Percentiles rank a stretch among this genome's conserved stretches.
Evolutionary conservation across 1,140 invertebrate species (phyloP).

Genomic region (Drosophila sp.): DNA sequence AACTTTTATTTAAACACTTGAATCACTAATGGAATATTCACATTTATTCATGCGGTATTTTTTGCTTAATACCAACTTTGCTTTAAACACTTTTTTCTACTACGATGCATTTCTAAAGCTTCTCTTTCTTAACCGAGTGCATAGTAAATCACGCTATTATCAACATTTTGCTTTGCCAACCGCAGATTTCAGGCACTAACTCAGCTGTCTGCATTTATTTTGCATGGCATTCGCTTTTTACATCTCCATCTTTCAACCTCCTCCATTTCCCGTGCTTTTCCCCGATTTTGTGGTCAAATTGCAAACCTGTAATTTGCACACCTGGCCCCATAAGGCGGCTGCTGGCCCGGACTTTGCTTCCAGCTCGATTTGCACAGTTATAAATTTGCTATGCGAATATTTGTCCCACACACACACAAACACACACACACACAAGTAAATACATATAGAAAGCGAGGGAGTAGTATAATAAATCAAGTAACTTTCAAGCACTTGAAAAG

Average conservation of each 20-base stretch:
- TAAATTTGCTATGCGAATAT: slow-evolving; percentile 66
- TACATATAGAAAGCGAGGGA: slow-evolving; percentile 16
- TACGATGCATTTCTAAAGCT: slow-evolving; percentile 46
- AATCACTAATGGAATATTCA: slow-evolving; percentile 9
- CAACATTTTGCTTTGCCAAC: slow-evolving; percentile 67
- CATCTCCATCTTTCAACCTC: slow-evolving; percentile 16
- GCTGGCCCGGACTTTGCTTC: slow-evolving; percentile 47
- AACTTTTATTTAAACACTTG: slow-evolving; percentile 1
- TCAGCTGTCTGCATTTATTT: slow-evolving; percentile 61
- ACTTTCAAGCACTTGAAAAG: slow-evolving; percentile 80
- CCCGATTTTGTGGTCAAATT: slow-evolving; percentile 62
- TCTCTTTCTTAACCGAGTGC: slow-evolving; percentile 36
- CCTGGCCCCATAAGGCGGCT: slow-evolving; percentile 33
- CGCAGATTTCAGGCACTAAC: slow-evolving; percentile 71
- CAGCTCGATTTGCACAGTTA: slow-evolving; percentile 56
- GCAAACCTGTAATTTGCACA: slow-evolving; percentile 77
- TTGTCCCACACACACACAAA: slow-evolving; percentile 57
- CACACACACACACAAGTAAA: slow-evolving; percentile 16
- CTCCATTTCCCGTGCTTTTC: not conserved
- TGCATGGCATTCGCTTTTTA: slow-evolving; percentile 43
- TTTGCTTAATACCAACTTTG: slow-evolving; percentile 6
- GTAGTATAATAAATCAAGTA: slow-evolving; percentile 78
- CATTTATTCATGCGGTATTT: slow-evolving; percentile 26
- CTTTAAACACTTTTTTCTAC: slow-evolving; percentile 14
- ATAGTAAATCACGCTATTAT: slow-evolving; percentile 76